Base-by-base conservation (phyloP, 2,888 invertebrate genomes). In the Caenorhabditis angaria region DNA sequence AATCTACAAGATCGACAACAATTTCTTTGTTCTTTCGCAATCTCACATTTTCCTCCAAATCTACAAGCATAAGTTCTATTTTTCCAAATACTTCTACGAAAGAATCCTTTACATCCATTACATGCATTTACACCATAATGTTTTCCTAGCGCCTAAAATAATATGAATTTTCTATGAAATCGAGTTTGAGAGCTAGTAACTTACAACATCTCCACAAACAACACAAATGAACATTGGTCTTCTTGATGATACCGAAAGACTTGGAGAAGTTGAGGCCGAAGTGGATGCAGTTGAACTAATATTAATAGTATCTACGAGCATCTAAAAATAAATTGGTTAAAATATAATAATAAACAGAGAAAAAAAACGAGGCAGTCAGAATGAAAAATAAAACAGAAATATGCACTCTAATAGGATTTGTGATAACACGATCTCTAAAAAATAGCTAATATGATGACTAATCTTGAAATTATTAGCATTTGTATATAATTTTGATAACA, bases 41-140 rank as follows among this genome's bases (percentile, higher is more conserved):
- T 55, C 0, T 54, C 54, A 58, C 75, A 75, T 20, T 59, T 64
- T 8, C 68, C 68, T 22, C 71, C 70, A 54, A 71, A 75, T 14
- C 75, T 60, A 59, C 75, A 75, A 12, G 57, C 58, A 29, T 75
- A 75, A 14, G 63, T 70, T 22, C 75, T 50, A 60, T 75, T 75
- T 29, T 75, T 75, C 70, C 75, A 70, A 20, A 75, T 75, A 48
- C 70, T 78, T 60, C 83, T 64, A 12, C 83, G 70, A 63, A 83
- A 83, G 66, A 83, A 83, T 27, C 84, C 84, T 58, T 84, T 84
- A 75, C 84, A 85, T 20, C 84, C 85, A 63, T 85, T 85, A 61
- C 80, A 80, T 14, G 77, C 77, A 64, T 74, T 76, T n/a, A 76
- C 77, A n/a, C 80, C 80, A 59, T 80, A 80, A 63, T 80, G 80